Percentiles rank a stretch among this genome's conserved stretches.
These are phyloP conservation scores for Lasioglossum baleicum DNA, from an alignment of 1,140 invertebrate species.

Conservation along the genomic window DNA sequence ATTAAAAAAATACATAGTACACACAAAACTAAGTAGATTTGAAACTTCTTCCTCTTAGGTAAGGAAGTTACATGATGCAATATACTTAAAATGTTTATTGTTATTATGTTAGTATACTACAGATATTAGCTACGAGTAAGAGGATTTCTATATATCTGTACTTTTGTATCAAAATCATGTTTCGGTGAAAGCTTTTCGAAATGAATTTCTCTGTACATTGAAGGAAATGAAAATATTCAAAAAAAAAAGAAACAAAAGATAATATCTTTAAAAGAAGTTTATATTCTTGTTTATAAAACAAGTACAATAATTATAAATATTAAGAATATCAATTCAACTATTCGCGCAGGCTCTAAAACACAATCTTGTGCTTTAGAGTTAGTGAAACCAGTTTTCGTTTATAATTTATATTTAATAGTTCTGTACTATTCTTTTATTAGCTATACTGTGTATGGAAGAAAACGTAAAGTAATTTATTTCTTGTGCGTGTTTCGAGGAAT, in stretches of 20 bases:
- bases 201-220: neutral
- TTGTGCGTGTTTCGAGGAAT: constrained; percentile 39
- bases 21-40: constrained; percentile 30
- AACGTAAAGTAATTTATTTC: constrained; percentile 51
- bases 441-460: constrained; percentile 46
- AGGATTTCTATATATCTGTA: constrained; percentile 13
- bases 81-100: constrained; percentile 20
- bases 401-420: constrained; percentile 55
- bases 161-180: constrained; percentile 29
- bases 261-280: constrained; percentile 8
- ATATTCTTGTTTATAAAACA: constrained; percentile 35
- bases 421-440: constrained; percentile 55
- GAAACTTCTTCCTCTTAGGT: constrained; percentile 7
- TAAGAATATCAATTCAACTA: constrained; percentile 30
- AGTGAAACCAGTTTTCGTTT: constrained; percentile 52
- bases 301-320: constrained; percentile 2
- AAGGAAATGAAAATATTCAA: neutral
- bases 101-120: constrained; percentile 17
- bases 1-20: constrained; percentile 8
- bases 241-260: neutral
- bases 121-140: constrained; percentile 28
- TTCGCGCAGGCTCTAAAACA: constrained; percentile 65
- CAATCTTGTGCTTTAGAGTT: constrained; percentile 61
- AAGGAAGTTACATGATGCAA: constrained; percentile 33
- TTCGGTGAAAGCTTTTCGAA: constrained; percentile 13